A percentile compares a stretch with the other conserved stretches of the same genome.
Conservation (phyloP, 2,113 vertebrate genomes). For the Antechinus flavipes region DNA sequence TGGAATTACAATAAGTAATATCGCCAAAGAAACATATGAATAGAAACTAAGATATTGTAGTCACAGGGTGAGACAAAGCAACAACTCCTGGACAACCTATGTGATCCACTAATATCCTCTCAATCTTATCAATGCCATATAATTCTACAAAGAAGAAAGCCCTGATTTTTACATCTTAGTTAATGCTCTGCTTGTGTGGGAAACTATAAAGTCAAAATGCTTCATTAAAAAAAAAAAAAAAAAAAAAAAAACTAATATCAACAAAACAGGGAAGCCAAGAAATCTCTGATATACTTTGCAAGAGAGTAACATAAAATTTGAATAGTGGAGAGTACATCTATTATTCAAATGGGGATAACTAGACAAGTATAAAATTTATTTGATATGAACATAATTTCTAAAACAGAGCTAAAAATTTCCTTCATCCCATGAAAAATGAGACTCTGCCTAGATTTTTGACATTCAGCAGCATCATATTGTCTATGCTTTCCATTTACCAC, state of each 20-base stretch:
- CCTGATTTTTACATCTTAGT: not conserved
- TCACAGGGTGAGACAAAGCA: not conserved
- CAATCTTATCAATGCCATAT: not conserved
- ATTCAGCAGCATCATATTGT: constrained; percentile 19
- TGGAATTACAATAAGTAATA: not conserved
- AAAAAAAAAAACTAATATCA: constrained; percentile 17
- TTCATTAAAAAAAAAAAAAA: constrained; percentile 58
- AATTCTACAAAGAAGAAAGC: not conserved
- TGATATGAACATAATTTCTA: constrained; percentile 68
- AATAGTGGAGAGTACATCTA: constrained; percentile 60
- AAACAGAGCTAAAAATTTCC: constrained; percentile 62
- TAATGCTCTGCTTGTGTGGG: not conserved
- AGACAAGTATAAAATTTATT: constrained; percentile 70
- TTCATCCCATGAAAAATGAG: constrained; percentile 65
- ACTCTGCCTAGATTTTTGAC: constrained; percentile 22
- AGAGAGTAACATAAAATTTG: constrained; percentile 68
- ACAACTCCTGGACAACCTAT: not conserved
- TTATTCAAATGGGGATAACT: constrained; percentile 70
- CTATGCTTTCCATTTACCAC: constrained; percentile 25
- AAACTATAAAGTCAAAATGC: constrained; percentile 60
- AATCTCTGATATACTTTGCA: constrained; percentile 51
- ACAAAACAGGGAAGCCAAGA: constrained; percentile 56
- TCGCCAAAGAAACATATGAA: not conserved
- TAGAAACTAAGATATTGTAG: not conserved
- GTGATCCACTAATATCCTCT: not conserved